Conservation (phyloP, 2,797 vertebrate species). For the Rachycentron canadum region DNA sequence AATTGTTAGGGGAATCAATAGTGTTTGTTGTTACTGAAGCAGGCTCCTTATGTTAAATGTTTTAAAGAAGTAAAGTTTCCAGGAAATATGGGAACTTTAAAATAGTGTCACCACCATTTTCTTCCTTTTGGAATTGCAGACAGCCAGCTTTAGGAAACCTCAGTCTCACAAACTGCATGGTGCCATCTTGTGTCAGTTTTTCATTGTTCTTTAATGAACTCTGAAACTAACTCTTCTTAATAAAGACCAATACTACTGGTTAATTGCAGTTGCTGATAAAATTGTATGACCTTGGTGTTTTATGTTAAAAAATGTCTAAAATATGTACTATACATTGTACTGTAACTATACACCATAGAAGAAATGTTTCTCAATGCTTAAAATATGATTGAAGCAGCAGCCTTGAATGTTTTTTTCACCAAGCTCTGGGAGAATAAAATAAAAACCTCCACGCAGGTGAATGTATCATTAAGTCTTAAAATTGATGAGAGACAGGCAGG, state of each 20-base stretch:
- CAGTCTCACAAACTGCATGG: slow-evolving; percentile 70
- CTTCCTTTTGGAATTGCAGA: not conserved
- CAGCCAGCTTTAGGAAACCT: slow-evolving; percentile 35
- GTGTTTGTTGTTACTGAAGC: not conserved
- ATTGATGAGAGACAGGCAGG: not conserved
- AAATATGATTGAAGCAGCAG: slow-evolving; percentile 41
- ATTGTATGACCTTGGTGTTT: slow-evolving; percentile 39
- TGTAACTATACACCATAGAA: slow-evolving; percentile 46
- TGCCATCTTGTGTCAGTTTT: slow-evolving; percentile 51
- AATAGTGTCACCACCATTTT: not conserved
- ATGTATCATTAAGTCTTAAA: slow-evolving; percentile 38
- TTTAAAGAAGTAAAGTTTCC: not conserved
- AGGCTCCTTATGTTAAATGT: not conserved
- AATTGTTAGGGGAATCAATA: not conserved
- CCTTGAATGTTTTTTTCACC: slow-evolving; percentile 9
- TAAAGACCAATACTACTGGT: slow-evolving; percentile 47
- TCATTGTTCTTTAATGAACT: slow-evolving; percentile 4
- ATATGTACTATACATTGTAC: slow-evolving; percentile 30
- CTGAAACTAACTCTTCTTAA: slow-evolving; percentile 27
- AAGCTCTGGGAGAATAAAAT: slow-evolving; percentile 18
- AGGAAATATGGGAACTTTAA: not conserved
- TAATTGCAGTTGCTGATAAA: slow-evolving; percentile 15
- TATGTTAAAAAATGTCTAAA: slow-evolving; percentile 17
- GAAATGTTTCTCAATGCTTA: slow-evolving; percentile 19
- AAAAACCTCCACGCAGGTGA: slow-evolving; percentile 15